A percentile compares a stretch with the other conserved stretches of the same genome.
These are phyloP conservation scores for Rynchops niger DNA, from an alignment of 2,113 vertebrate species.

Conservation along the genomic window DNA sequence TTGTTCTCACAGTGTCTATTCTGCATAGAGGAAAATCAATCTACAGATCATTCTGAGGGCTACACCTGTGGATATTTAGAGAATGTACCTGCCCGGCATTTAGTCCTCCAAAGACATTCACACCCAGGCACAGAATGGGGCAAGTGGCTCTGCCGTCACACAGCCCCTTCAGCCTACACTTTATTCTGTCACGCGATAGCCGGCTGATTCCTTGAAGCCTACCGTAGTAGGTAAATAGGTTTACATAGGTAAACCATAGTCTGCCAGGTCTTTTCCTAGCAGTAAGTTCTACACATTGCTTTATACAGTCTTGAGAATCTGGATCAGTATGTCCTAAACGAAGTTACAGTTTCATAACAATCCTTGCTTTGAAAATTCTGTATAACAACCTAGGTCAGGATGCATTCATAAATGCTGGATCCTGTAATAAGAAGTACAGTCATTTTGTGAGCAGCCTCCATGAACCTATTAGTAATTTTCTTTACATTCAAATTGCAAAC, in stretches of 20 bases:
- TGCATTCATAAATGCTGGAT: background rate
- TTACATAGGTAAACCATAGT: background rate
- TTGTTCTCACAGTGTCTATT: background rate
- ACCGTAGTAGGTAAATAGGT: no score
- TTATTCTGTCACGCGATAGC: background rate
- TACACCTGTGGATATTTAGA: background rate
- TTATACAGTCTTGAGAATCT: background rate
- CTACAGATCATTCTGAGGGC: background rate
- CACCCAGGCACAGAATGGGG: background rate
- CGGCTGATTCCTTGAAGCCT: background rate
- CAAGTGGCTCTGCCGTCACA: background rate
- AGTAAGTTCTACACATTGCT: background rate
- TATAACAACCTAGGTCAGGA: background rate
- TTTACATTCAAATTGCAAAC: background rate
- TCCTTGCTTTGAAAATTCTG: background rate
- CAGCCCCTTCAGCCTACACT: background rate
- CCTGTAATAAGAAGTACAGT: background rate
- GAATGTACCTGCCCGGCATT: background rate
- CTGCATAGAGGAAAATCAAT: background rate
- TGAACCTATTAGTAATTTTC: background rate
- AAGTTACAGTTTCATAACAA: background rate
- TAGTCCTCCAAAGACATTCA: background rate
- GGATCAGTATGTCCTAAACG: rapidly evolving
- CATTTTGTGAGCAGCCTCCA: background rate
- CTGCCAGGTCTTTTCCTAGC: background rate